Conservation (phyloP, 2,797 vertebrate genomes). For the Naso thynnoides region DNA sequence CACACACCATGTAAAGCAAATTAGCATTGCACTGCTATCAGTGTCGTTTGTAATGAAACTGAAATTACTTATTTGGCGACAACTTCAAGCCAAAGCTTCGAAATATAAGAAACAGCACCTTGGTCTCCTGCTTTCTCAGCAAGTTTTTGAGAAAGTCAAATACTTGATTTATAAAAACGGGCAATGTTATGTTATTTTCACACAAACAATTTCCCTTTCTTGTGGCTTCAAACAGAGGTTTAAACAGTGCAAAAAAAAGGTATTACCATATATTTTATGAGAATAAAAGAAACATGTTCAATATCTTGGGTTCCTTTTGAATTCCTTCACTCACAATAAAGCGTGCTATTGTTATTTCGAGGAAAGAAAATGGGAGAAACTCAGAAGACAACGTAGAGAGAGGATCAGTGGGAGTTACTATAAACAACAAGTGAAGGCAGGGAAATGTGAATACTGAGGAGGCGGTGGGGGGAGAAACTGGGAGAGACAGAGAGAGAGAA, state of each 20-base stretch:
- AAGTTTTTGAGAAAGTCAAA: neutral
- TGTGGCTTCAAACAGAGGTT: slow-evolving; percentile 13
- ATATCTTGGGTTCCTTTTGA: slow-evolving; percentile 15
- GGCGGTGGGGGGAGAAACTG: neutral
- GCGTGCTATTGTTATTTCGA: slow-evolving; percentile 11
- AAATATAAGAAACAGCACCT: neutral
- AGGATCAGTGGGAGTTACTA: slow-evolving; percentile 31
- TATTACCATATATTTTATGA: neutral
- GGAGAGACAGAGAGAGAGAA: slow-evolving; percentile 11
- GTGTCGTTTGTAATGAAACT: neutral
- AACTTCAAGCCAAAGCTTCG: slow-evolving; percentile 1
- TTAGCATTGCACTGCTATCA: neutral
- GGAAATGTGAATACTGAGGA: slow-evolving; percentile 16
- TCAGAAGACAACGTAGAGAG: slow-evolving; percentile 6
- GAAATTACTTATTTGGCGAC: neutral
- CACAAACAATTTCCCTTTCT: slow-evolving; percentile 18
- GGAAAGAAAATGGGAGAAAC: slow-evolving; percentile 13
- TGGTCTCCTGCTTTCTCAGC: neutral
- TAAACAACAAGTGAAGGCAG: slow-evolving; percentile 29
- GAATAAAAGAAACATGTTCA: slow-evolving; percentile 15
- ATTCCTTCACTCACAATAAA: slow-evolving; percentile 11
- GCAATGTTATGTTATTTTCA: neutral
- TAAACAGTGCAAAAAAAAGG: neutral
- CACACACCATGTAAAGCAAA: slow-evolving; percentile 25
- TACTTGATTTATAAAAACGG: neutral